Percentiles rank a stretch among this genome's conserved stretches.
Evolutionary conservation across 64 coral and sea anemone species (phyloP).

Genomic region (Montipora cactus): DNA sequence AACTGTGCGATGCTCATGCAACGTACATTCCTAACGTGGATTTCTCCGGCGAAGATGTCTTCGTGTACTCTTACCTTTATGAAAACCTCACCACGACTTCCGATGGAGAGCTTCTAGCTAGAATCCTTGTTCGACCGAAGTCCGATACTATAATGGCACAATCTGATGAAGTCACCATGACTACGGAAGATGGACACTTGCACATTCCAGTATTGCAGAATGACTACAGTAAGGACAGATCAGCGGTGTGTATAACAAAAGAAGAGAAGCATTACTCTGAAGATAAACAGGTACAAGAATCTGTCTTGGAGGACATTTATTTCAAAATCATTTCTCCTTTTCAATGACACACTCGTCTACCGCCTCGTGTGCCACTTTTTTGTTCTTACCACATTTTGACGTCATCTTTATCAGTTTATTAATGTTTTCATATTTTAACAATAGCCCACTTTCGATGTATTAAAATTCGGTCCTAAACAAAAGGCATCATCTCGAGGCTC

Average conservation of each 20-base stretch:
- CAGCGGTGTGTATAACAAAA: conserved; percentile 76
- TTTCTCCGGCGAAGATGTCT: conserved; percentile 93
- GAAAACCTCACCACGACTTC: conserved; percentile 87
- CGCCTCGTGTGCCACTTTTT: too few relatives aligned
- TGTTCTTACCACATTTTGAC: too few relatives aligned
- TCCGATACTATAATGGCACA: conserved; percentile 65
- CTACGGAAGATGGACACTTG: conserved; percentile 78
- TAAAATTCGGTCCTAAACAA: too few relatives aligned
- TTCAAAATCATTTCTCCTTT: too few relatives aligned
- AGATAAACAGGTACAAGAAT: not conserved
- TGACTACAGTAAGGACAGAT: conserved; percentile 76
- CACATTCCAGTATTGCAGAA: conserved; percentile 94
- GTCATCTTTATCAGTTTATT: too few relatives aligned
- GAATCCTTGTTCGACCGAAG: conserved; percentile 86
- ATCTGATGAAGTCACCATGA: conserved; percentile 85
- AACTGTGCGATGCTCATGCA: conserved; percentile 73
- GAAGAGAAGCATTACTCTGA: conserved; percentile 36
- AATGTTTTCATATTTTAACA: too few relatives aligned
- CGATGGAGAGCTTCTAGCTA: conserved; percentile 80
- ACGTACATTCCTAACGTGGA: conserved; percentile 79
- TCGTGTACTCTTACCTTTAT: conserved; percentile 84
- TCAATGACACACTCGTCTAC: too few relatives aligned
- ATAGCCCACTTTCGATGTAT: too few relatives aligned
- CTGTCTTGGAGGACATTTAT: too few relatives aligned
- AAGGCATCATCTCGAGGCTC: too few relatives aligned